phyloP scores from a whole-genome alignment of 2,888 invertebrate genomes.

The Idaea straminata region DNA sequence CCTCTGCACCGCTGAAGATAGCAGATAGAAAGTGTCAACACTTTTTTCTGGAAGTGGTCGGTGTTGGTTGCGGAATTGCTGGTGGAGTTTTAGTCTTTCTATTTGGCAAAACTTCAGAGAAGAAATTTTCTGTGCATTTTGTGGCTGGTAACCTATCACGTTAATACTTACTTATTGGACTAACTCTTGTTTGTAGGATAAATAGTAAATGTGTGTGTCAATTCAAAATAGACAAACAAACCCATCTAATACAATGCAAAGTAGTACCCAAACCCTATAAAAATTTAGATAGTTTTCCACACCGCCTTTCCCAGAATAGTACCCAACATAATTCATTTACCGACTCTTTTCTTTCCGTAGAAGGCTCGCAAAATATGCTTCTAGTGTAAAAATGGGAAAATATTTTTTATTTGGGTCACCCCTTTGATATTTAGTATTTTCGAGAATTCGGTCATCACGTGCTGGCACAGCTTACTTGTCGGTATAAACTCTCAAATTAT shows the following conservation, averaged over 20 bases:
- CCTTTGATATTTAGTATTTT: not conserved
- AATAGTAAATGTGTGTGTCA: no score
- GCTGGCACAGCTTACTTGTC: no score
- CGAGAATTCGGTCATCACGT: no score
- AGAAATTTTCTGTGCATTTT: not conserved
- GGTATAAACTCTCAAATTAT: no score
- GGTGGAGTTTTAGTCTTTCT: constrained; percentile 20
- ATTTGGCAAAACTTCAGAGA: not conserved
- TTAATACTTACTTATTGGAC: no score
- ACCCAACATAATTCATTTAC: constrained; percentile 20
- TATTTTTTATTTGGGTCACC: no score
- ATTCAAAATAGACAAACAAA: no score
- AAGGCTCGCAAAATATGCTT: not conserved
- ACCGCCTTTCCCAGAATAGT: not conserved
- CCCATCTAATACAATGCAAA: no score
- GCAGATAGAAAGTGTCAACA: constrained; percentile 38
- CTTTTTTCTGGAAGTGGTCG: constrained; percentile 31
- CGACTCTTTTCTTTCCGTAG: no score
- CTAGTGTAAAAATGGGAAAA: not conserved
- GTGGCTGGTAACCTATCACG: not conserved
- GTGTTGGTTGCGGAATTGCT: constrained; percentile 21
- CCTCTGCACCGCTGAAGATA: constrained; percentile 35
- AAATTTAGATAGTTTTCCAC: no score
- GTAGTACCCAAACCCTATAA: no score
- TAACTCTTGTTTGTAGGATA: no score